Base-by-base conservation (phyloP, 2,113 vertebrate species). In the Zingel zingel region DNA sequence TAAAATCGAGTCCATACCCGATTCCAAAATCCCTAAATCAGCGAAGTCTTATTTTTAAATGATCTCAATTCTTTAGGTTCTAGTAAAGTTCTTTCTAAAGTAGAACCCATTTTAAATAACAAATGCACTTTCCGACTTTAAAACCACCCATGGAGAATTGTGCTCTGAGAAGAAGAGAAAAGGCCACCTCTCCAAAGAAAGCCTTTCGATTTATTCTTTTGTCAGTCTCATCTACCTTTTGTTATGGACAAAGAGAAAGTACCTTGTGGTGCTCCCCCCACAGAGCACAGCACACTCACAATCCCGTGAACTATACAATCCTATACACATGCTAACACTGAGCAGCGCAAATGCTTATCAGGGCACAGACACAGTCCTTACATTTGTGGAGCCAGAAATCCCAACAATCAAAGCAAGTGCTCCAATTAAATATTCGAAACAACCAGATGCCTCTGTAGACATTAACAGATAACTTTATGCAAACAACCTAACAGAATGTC, bases 291-390 rank as follows among this genome's bases (percentile, higher is more conserved):
- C 45, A 67, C 67, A 58, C 72, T 76, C 74, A 56, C 74, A 66
- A 69, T 58, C 81, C 74, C 57, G 48, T 23, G 0, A 87, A 18
- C 77, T 48, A 66, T 13, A 25, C 62, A 2, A 16, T 6, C 63
- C 68, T 66, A 81, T 79, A 84, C 84, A 86, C 70, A 91, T 91
- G 87, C 74, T 79, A 87, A 89, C 74, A 63, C 27, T 1, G 18
- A 57, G 73, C 61, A 69, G 53, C 77, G 77, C 43, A 78, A 57
- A 88, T 80, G 86, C 75, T 76, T 84, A 90, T 81, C 16, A 71
- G 81, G 71, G 36, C 54, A 39, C 25, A 39, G 59, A 50, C 15
- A 9, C 57, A 39, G 51, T 48, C 59, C 45, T 77, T 57, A 62
- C 69, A 69, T 57, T 15, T 14, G 8, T 57, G 76, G 61, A 71